phyloP scores from a whole-genome alignment of 2,888 invertebrate genomes.

The Trichopria drosophilae region DNA sequence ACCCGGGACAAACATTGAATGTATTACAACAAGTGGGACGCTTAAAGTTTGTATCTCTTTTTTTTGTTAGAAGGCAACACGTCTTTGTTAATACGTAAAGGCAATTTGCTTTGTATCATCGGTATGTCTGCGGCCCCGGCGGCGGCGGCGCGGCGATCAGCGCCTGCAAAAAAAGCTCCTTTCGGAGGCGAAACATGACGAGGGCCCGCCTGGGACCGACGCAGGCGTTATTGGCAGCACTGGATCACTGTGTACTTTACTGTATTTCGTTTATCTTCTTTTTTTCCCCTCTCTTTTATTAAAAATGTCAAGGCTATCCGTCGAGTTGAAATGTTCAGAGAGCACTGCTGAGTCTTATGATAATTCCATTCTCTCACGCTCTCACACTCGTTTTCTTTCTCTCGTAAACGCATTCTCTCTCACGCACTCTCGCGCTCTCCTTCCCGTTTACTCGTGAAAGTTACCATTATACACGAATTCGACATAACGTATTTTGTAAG shows the following conservation, averaged over 20 bases:
- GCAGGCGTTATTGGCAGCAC: slow-evolving; percentile 58
- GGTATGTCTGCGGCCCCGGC: slow-evolving; percentile 54
- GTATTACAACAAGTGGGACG: slow-evolving; percentile 42
- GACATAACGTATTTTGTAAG: slow-evolving; percentile 41
- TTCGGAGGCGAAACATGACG: slow-evolving; percentile 5
- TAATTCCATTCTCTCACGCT: slow-evolving; percentile 23
- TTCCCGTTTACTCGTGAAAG: slow-evolving; percentile 11
- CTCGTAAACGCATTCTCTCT: slow-evolving; percentile 18
- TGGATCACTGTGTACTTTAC: slow-evolving; percentile 46
- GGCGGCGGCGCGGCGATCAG: slow-evolving; percentile 32
- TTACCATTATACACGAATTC: slow-evolving; percentile 31
- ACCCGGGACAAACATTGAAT: slow-evolving; percentile 51
- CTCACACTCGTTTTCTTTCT: slow-evolving; percentile 29
- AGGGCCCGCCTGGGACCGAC: slow-evolving; percentile 34
- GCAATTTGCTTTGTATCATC: slow-evolving; percentile 59
- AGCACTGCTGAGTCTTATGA: slow-evolving; percentile 42
- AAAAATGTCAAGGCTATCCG: slow-evolving; percentile 37
- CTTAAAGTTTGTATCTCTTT: slow-evolving; percentile 43
- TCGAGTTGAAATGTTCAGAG: slow-evolving; percentile 41
- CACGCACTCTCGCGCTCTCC: slow-evolving; percentile 1
- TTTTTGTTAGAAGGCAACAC: slow-evolving; percentile 56
- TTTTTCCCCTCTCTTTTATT: slow-evolving; percentile 25
- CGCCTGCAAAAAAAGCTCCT: slow-evolving; percentile 6
- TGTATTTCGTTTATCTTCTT: slow-evolving; percentile 32
- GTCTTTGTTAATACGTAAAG: slow-evolving; percentile 56